Conservation (phyloP, 2,888 invertebrate species). For the Selenia dentaria region DNA sequence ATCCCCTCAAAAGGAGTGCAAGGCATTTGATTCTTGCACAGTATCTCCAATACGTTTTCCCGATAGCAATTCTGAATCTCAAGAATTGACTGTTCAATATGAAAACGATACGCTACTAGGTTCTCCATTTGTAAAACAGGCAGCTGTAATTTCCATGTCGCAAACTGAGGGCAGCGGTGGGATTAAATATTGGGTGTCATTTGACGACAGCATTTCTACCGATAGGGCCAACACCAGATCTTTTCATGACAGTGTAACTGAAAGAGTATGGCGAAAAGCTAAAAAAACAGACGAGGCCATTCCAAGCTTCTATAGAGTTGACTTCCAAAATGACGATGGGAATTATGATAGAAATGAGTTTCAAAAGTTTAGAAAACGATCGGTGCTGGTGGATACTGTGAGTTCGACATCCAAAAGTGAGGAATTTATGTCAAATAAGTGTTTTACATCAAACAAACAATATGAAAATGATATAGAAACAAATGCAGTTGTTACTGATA, state of each 20-base stretch:
- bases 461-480: constrained; percentile 15
- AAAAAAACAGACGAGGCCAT: constrained; percentile 50
- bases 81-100: constrained; percentile 48
- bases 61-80: constrained; percentile 12
- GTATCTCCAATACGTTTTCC: constrained; percentile 57
- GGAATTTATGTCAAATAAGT: background rate
- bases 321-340: constrained; percentile 30
- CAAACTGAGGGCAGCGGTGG: constrained; percentile 69
- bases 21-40: constrained; percentile 52
- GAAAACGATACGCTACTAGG: constrained; percentile 53
- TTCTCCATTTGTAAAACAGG: constrained; percentile 64
- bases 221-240: constrained; percentile 26
- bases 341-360: constrained; percentile 13
- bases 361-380: constrained; percentile 10
- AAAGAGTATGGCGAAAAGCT: constrained; percentile 14
- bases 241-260: background rate
- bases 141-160: constrained; percentile 68
- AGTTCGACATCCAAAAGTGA: background rate
- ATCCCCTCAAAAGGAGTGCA: constrained; percentile 47
- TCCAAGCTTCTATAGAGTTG: constrained; percentile 60
- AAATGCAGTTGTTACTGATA: background rate
- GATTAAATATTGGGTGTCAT: constrained; percentile 75
- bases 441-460: background rate
- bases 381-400: constrained; percentile 18
- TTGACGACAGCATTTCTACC: constrained; percentile 57